These are phyloP conservation scores for Ateles fusciceps DNA, from an alignment of 2,797 vertebrate genomes.

Conservation along the genomic window DNA sequence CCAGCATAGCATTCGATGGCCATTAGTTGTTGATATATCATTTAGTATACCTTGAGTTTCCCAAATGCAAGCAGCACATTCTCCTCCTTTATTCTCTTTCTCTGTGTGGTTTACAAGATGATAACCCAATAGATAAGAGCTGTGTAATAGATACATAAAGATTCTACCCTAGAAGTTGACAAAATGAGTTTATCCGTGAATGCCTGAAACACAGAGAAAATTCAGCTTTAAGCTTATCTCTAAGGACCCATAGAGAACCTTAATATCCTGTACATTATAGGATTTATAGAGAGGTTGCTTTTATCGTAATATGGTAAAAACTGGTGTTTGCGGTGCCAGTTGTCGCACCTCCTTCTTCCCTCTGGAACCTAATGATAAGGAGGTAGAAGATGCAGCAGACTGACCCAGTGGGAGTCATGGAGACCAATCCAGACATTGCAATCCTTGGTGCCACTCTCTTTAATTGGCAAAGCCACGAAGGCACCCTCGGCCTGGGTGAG, in stretches of 20 bases:
- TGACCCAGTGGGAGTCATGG: background rate
- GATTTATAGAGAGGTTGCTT: background rate
- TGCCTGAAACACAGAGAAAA: background rate
- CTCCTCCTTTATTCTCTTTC: background rate
- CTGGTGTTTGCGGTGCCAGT: background rate
- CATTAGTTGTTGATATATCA: background rate
- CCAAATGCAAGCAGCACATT: no score
- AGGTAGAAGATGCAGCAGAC: background rate
- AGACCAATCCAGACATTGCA: background rate
- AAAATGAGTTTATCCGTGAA: background rate
- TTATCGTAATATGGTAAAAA: background rate
- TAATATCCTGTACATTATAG: background rate
- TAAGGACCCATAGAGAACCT: background rate
- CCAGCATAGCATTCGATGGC: accelerated
- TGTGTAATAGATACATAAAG: background rate
- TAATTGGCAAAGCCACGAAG: background rate
- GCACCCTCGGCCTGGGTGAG: background rate
- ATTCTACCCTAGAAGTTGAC: background rate
- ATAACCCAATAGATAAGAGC: background rate
- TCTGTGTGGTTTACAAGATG: background rate
- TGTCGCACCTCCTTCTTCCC: accelerated
- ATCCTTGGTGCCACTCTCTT: background rate
- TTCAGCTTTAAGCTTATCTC: background rate
- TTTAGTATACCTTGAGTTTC: background rate
- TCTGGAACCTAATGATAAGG: background rate